Evolutionary conservation across 1,140 invertebrate genomes (phyloP).

Genomic region (Trichonephila clavipes): DNA sequence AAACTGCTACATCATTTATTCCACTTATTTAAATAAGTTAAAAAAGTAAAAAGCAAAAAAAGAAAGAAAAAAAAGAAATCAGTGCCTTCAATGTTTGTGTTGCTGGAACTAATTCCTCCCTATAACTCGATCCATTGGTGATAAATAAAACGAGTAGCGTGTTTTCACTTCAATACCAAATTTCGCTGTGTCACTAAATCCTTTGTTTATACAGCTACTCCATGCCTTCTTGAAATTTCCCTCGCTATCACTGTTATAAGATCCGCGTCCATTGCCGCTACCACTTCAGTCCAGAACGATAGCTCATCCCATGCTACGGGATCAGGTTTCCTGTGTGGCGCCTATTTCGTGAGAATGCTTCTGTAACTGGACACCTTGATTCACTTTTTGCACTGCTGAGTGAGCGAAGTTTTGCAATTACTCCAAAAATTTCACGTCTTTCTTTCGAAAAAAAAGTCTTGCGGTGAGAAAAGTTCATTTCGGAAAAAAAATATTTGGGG

Average conservation of each 20-base stretch:
- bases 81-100: background rate
- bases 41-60: background rate
- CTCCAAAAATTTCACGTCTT: background rate
- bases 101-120: background rate
- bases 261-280: background rate
- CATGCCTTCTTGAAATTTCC: constrained; percentile 37
- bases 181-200: constrained; percentile 42
- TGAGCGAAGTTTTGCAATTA: constrained; percentile 15
- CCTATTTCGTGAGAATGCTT: constrained; percentile 15
- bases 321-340: background rate
- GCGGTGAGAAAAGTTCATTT: no score
- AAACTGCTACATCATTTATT: background rate
- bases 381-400: background rate
- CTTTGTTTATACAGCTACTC: constrained; percentile 53
- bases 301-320: background rate
- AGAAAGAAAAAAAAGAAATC: no score
- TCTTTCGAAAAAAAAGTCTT: no score
- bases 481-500: no score
- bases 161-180: constrained; percentile 36
- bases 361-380: constrained; percentile 9
- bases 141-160: constrained; percentile 19
- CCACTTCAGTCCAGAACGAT: constrained; percentile 3
- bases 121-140: background rate
- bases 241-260: constrained; percentile 28
- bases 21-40: background rate